Evolutionary conservation across 2,888 invertebrate genomes (phyloP).

Genomic region (Xestia ashworthii): DNA sequence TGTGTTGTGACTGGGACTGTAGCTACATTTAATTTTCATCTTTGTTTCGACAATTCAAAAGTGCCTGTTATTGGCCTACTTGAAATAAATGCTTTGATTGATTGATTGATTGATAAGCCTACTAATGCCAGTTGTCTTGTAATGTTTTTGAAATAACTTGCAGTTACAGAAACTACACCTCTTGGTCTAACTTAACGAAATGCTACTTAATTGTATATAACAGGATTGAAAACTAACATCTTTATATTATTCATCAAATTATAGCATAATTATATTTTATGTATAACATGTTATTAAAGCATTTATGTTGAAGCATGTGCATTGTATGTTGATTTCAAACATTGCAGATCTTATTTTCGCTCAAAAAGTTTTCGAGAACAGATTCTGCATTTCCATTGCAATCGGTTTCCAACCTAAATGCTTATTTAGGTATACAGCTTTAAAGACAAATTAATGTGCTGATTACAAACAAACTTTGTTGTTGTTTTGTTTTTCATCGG

Average conservation of each 20-base stretch:
- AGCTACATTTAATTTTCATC: too few relatives aligned
- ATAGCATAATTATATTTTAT: too few relatives aligned
- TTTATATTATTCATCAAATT: neutral
- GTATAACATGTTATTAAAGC: neutral
- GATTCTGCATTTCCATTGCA: neutral
- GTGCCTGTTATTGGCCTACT: too few relatives aligned
- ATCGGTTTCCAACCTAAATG: neutral
- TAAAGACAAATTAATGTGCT: neutral
- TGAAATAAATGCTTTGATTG: too few relatives aligned
- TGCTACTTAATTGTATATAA: neutral
- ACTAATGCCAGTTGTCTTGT: neutral
- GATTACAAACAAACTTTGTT: neutral
- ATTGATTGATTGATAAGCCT: too few relatives aligned
- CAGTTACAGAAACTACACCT: neutral
- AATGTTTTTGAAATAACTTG: neutral
- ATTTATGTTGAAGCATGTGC: too few relatives aligned
- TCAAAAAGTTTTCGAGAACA: neutral
- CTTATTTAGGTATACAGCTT: too few relatives aligned
- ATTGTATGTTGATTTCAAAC: slow-evolving; percentile 15
- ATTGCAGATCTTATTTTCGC: neutral
- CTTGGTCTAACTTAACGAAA: neutral
- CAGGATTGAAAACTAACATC: neutral
- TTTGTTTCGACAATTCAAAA: too few relatives aligned
- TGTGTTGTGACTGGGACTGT: too few relatives aligned
- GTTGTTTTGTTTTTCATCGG: neutral